Evolutionary conservation across 2,113 vertebrate species (phyloP), one percentile per base, ranked within the genome.

Genomic region (Okapia johnstoni): DNA sequence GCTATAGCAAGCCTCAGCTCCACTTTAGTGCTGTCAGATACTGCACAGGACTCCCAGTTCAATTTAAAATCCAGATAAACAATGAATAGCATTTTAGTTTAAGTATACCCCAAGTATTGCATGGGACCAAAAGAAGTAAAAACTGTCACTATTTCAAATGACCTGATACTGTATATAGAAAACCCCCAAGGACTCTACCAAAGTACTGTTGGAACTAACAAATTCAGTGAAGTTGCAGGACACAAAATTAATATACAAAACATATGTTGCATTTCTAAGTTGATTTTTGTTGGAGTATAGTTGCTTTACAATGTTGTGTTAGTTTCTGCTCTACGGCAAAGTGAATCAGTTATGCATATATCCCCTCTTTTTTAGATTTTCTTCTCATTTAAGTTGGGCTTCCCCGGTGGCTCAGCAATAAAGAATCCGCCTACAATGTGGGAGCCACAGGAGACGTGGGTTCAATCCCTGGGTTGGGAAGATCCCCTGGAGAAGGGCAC

Each of bases 31-130:
- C 48, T 63, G 8, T 5, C 36, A n/a, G 23, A 33, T 54, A 80
- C 73, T 79, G 43, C n/a, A 17, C 8, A 61, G 28, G 2, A 79
- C 16, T 63, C 21, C 48, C 28, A 80, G 5, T 60, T 88, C 14
- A 81, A 63, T 60, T 76, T 52, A 76, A 91, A 96, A 46, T 93
- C 55, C 46, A 96, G 15, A 80, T 73, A 81, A 96, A 86, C 19
- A 93, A 25, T n/a, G 73, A 79, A 57, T 73, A 81, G 26, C 73
- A 60, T 50, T 81, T 70, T 88, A 25, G 40, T 79, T 46, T 66
- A 90, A 76, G 58, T 55, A 70, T 33, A 85, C 40, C 83, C 25
- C 83, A 60, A 85, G 40, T 85, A 43, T 60, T 60, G 14, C 12
- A 19, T 21, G 36, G 26, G 55, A 43, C 26, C 11, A 26, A 14